Base-by-base conservation (phyloP, 2,797 vertebrate genomes). In the Erethizon dorsatum region DNA sequence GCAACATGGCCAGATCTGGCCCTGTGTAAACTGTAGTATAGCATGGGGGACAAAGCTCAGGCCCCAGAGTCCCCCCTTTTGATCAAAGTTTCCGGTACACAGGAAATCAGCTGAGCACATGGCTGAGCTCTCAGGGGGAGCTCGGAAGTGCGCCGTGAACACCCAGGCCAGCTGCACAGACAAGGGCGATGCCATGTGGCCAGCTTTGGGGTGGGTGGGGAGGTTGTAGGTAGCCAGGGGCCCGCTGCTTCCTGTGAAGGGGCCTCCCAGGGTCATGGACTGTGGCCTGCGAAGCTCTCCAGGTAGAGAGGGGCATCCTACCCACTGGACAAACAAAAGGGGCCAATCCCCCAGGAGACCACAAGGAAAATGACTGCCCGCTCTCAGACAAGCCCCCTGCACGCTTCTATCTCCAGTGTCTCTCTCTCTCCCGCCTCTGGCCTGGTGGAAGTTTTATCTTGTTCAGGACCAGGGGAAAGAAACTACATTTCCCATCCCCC, bases 81-180 rank as follows among this genome's bases (percentile, higher is more conserved):
- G 24, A 88, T 75, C 45, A 45, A 59, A 73, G 80, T 50, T 96
- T 96, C 59, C 31, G 0, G 18, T 50, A 12, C 33, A 41, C 73
- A 47, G 11, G 37, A 54, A 97, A 69, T 22, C 26, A 85, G 88
- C 65, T 11, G 17, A 79, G 33, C 65, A 52, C 52, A 6, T 12
- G 52, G 82, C 57, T 61, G 28, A 50, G n/a, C 78, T 73, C 79
- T 83, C 61, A 37, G 54, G 77, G 88, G 77, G 88, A 56, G 63
- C 83, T 17, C 2, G 2, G 45, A 71, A 85, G 20, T 20, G 13
- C 22, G 31, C 41, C 26, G 65, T 7, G 77, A 63, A n/a, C 41
- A 63, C 87, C 22, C 0, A 0, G 65, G 59, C 10, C 41, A 5
- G 80, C 63, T 14, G 57, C 1, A 0, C 3, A 12, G 26, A 17